A percentile compares a stretch with the other conserved stretches of the same genome.
Conservation (phyloP, 2,113 vertebrate genomes). For the Serilophus lunatus region DNA sequence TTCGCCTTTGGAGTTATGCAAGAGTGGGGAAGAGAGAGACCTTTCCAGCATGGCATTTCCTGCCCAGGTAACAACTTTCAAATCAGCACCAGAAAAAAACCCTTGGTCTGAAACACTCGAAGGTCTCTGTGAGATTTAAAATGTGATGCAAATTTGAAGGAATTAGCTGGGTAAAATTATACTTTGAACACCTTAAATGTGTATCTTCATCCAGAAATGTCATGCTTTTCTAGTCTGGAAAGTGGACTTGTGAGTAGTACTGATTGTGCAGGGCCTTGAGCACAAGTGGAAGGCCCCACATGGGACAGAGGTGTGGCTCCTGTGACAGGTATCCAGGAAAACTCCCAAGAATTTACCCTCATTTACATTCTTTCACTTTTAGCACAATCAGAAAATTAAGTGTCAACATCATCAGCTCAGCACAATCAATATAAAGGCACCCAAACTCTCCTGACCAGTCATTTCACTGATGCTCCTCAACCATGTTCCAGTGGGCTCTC, state of each 20-base stretch:
- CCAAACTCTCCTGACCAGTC: neutral
- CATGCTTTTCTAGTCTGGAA: neutral
- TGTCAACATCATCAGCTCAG: neutral
- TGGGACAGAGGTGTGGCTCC: neutral
- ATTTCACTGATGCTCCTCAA: neutral
- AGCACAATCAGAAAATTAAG: neutral
- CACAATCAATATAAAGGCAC: neutral
- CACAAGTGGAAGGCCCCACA: neutral
- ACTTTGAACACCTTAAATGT: neutral
- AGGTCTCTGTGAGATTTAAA: neutral
- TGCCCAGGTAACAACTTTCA: neutral
- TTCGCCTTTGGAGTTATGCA: neutral
- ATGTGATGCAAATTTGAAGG: neutral
- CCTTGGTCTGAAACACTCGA: neutral
- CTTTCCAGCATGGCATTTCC: neutral
- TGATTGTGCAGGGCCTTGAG: neutral
- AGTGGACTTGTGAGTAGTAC: neutral
- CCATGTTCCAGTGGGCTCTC: accelerated
- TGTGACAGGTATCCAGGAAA: neutral
- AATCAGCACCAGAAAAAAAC: neutral
- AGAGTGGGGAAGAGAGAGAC: neutral
- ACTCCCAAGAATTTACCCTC: neutral
- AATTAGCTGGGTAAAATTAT: neutral
- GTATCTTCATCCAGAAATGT: neutral
- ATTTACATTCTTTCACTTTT: neutral